phyloP scores from a whole-genome alignment of 2,888 invertebrate species.

The Vesta saturnalis region DNA sequence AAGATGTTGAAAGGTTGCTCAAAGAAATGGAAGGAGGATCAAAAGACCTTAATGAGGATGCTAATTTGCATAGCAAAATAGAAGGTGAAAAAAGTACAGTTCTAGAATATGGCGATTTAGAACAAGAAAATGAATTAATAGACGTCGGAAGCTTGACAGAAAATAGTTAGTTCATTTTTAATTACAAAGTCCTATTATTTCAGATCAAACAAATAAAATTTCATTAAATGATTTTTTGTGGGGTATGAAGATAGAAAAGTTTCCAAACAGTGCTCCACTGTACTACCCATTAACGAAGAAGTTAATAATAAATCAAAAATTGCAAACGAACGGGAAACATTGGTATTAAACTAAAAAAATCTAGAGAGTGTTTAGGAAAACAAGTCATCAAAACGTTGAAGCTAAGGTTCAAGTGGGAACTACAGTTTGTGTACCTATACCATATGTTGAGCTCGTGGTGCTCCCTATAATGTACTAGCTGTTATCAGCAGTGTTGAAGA shows the following conservation, averaged over 20 bases:
- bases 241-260: slow-evolving; percentile 1
- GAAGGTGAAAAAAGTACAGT: slow-evolving; percentile 14
- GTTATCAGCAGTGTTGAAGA: slow-evolving; percentile 12
- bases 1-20: too few species aligned
- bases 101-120: slow-evolving; percentile 15
- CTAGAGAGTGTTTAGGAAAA: slow-evolving; percentile 27
- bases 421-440: slow-evolving; percentile 22
- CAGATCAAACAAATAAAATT: too few species aligned
- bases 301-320: slow-evolving; percentile 4
- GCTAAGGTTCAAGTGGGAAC: slow-evolving; percentile 21
- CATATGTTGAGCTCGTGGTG: slow-evolving; percentile 16
- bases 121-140: slow-evolving; percentile 3
- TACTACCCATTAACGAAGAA: too few species aligned
- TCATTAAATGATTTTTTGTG: neutral
- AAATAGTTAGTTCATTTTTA: too few species aligned
- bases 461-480: slow-evolving; percentile 14
- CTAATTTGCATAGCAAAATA: neutral
- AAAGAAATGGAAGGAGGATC: too few species aligned
- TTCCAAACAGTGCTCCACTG: too few species aligned
- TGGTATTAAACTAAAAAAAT: slow-evolving; percentile 12
- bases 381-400: slow-evolving; percentile 41
- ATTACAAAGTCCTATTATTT: too few species aligned
- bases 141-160: slow-evolving; percentile 3
- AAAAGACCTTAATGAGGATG: too few species aligned
- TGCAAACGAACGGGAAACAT: slow-evolving; percentile 12